Conservation (phyloP, 2,797 vertebrate species). For the Micropoecilia bifurca region DNA sequence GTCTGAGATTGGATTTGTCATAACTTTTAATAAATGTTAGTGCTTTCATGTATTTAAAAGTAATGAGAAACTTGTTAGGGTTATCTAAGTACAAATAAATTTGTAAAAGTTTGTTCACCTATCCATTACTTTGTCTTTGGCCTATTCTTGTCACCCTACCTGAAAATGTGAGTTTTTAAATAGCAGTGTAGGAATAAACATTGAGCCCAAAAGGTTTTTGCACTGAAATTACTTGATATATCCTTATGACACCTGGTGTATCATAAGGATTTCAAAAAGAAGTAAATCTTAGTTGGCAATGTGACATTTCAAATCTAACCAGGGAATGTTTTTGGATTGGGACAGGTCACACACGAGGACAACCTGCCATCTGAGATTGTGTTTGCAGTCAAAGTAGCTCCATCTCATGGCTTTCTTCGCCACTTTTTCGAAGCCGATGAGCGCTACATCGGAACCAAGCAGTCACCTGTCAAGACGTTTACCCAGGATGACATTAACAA, state of each 20-base stretch:
- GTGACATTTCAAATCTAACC: conserved; percentile 51
- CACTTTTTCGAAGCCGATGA: conserved; percentile 78
- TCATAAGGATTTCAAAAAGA: conserved; percentile 30
- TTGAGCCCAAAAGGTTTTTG: conserved; percentile 19
- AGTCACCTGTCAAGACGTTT: conserved; percentile 82
- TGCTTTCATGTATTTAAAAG: not conserved
- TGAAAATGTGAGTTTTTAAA: conserved; percentile 13
- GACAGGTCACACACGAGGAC: conserved; percentile 87
- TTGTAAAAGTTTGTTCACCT: not conserved
- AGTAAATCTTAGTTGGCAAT: conserved; percentile 32
- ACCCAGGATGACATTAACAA: conserved; percentile 86
- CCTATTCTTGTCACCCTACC: not conserved
- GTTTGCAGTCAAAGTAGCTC: conserved; percentile 82
- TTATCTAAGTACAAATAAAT: not conserved
- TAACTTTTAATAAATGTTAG: not conserved
- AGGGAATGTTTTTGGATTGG: conserved; percentile 50
- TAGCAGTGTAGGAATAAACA: conserved; percentile 6
- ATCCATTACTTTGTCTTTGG: not conserved
- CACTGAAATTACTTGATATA: conserved; percentile 20
- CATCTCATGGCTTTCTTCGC: conserved; percentile 83
- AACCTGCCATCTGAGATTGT: conserved; percentile 86
- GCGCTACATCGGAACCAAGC: conserved; percentile 71
- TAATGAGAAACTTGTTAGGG: not conserved
- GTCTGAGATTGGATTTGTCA: not conserved
- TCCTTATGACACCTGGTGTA: not conserved